Percentiles rank a stretch among this genome's conserved stretches.
These are phyloP conservation scores for Spinus pinus DNA, from an alignment of 2,797 vertebrate genomes.

Conservation along the genomic window DNA sequence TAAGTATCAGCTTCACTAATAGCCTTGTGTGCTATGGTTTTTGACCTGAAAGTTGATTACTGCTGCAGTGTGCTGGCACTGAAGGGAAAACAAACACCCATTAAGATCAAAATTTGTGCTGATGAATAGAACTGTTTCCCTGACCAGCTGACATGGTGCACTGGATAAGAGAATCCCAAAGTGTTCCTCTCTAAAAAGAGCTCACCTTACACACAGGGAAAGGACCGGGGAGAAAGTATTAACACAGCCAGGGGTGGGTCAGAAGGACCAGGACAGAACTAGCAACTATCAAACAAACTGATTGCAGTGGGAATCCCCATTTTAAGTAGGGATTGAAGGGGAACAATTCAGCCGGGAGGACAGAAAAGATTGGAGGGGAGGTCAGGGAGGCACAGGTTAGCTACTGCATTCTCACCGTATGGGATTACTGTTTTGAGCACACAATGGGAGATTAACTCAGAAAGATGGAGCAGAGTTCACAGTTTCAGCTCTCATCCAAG, in stretches of 20 bases:
- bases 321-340: not conserved
- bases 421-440: not conserved
- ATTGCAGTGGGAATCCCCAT: not conserved
- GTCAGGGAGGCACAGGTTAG: fast-evolving
- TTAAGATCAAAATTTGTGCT: not conserved
- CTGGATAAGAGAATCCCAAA: not conserved
- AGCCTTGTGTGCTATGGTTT: not conserved
- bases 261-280: not conserved
- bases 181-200: not conserved
- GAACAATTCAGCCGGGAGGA: not conserved
- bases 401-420: not conserved
- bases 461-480: not conserved
- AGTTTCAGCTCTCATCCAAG: not conserved
- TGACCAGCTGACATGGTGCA: not conserved
- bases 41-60: not conserved
- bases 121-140: not conserved
- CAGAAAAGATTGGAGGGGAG: not conserved
- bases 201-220: not conserved
- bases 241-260: not conserved
- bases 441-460: not conserved
- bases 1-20: not conserved
- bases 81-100: not conserved
- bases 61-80: not conserved
- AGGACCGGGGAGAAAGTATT: not conserved
- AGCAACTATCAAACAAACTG: not conserved